Conservation (phyloP, 2,113 vertebrate genomes). For the Pangasianodon gigas region DNA sequence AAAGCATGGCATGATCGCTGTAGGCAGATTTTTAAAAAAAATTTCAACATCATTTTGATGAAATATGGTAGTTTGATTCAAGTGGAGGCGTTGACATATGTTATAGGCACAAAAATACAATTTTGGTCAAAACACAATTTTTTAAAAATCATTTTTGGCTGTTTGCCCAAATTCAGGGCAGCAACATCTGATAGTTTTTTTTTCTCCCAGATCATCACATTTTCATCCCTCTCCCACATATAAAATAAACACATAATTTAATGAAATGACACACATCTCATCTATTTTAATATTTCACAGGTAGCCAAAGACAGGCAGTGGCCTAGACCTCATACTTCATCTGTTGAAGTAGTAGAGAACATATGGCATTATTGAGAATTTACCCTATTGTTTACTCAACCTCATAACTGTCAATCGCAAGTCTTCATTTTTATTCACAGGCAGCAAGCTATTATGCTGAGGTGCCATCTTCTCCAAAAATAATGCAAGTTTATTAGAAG, state of each 20-base stretch:
- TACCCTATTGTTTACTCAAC: constrained; percentile 4
- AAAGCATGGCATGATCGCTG: background rate
- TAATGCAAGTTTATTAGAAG: constrained; percentile 18
- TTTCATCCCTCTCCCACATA: background rate
- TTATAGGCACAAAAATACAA: background rate
- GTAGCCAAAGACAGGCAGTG: background rate
- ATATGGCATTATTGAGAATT: background rate
- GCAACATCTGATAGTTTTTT: background rate
- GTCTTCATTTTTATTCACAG: background rate
- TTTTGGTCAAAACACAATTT: background rate
- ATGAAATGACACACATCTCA: background rate
- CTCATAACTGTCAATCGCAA: background rate
- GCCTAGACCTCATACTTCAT: background rate
- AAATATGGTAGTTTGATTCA: background rate
- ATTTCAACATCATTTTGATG: background rate
- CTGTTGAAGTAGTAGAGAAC: background rate
- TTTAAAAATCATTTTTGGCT: background rate
- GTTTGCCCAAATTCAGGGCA: background rate
- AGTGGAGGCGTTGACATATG: background rate
- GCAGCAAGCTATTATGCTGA: background rate
- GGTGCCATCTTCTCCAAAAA: constrained; percentile 3
- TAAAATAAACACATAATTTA: background rate
- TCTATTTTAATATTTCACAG: background rate
- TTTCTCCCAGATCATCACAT: background rate
- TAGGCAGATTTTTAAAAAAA: background rate